phyloP scores from a whole-genome alignment of 2,888 invertebrate species.

The Hirtodrosophila confusa region DNA sequence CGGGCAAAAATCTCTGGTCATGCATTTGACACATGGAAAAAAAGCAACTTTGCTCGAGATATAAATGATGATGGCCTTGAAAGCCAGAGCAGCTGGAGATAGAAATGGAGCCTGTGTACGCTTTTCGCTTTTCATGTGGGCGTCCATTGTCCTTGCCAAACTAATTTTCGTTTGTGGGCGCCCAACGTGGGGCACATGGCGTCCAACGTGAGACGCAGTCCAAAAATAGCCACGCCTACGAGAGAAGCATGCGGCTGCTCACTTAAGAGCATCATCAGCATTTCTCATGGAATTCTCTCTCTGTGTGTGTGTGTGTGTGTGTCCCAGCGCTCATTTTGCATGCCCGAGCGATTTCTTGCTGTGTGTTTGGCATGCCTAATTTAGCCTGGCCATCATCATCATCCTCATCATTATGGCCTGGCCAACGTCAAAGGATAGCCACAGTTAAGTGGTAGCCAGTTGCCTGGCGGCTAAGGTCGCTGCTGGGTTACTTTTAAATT shows the following conservation, averaged over 20 bases:
- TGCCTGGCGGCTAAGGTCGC: conserved; percentile 2
- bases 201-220: too few species aligned
- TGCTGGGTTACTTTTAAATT: conserved; percentile 60
- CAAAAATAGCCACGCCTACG: conserved; percentile 48
- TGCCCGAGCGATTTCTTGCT: conserved; percentile 53
- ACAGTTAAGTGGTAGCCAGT: conserved; percentile 9
- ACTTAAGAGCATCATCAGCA: conserved; percentile 71
- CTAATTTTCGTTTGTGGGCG: conserved; percentile 39
- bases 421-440: conserved; percentile 11
- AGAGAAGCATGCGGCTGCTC: conserved; percentile 2
- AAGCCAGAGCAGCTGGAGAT: conserved; percentile 19
- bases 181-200: too few species aligned
- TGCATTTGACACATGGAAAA: conserved; percentile 76
- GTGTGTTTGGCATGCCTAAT: conserved; percentile 64
- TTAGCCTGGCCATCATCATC: conserved; percentile 36
- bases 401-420: conserved; percentile 8
- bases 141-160: conserved; percentile 22
- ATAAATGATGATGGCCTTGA: conserved; percentile 74
- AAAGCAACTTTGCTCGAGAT: conserved; percentile 33
- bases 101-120: conserved; percentile 20
- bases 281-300: conserved; percentile 45
- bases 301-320: too few species aligned
- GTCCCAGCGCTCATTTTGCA: conserved; percentile 52
- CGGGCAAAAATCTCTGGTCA: conserved; percentile 48
- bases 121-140: conserved; percentile 30